Evolutionary conservation across 1,140 invertebrate genomes (phyloP).

Genomic region (Papilio helenus): DNA sequence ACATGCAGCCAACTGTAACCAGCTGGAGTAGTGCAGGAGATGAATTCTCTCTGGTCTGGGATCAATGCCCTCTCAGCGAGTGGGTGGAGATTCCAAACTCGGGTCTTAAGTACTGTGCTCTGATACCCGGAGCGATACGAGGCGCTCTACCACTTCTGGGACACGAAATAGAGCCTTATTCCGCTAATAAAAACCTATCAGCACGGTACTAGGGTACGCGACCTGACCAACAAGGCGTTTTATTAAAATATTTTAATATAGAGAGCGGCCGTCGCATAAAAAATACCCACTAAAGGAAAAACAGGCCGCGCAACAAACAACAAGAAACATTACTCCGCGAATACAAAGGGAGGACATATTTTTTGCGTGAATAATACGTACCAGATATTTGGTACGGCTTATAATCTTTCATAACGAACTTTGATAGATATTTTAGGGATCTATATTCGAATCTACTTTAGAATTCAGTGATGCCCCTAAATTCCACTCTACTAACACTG

Average conservation of each 20-base stretch:
- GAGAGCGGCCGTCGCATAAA: slow-evolving; percentile 36
- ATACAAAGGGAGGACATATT: slow-evolving; percentile 52
- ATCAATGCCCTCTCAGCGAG: slow-evolving; percentile 98
- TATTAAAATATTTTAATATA: slow-evolving; percentile 45
- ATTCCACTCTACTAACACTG: too few species aligned
- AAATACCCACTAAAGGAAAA: slow-evolving; percentile 41
- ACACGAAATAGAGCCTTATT: slow-evolving; percentile 9
- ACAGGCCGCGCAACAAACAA: slow-evolving; percentile 33
- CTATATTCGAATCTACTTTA: neutral
- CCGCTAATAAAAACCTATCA: slow-evolving; percentile 25
- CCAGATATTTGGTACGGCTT: slow-evolving; percentile 37
- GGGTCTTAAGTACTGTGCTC: slow-evolving; percentile 96
- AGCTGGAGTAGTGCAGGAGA: slow-evolving; percentile 97
- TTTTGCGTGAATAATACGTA: slow-evolving; percentile 45
- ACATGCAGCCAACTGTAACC: slow-evolving; percentile 94
- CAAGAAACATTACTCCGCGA: slow-evolving; percentile 46
- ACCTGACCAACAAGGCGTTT: slow-evolving; percentile 36
- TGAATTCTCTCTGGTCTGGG: slow-evolving; percentile 98
- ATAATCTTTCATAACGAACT: slow-evolving; percentile 56
- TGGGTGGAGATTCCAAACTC: slow-evolving; percentile 99
- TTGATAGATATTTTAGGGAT: slow-evolving; percentile 25
- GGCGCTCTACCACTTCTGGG: slow-evolving; percentile 87
- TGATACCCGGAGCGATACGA: slow-evolving; percentile 96
- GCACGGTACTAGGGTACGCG: slow-evolving; percentile 13
- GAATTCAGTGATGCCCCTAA: too few species aligned